Base-by-base conservation (phyloP, 2,113 vertebrate genomes). In the Etheostoma cragini region DNA sequence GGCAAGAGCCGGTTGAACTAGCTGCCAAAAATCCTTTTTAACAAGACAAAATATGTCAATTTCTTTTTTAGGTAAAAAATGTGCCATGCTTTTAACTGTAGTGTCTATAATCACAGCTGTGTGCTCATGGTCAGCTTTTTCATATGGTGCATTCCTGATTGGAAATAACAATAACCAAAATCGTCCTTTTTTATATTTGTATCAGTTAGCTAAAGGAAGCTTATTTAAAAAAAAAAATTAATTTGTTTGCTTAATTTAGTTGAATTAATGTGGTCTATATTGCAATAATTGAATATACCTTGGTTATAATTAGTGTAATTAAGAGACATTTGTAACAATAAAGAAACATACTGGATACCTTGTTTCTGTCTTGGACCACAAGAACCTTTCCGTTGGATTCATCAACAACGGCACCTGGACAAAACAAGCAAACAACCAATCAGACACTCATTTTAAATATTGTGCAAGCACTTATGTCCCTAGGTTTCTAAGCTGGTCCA, bases 291-390 rank as follows among this genome's bases (percentile, higher is more conserved):
- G 6, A 21, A 17, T 6, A 33, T 13, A 24, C 8, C 19, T 47
- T 38, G 38, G 2, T 38, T 30, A 12, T 3, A 19, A 10, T 21
- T 1, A 54, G 33, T 11, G 47, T 22, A 30, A 35, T 30, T 1
- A 11, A 62, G n/a, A 17, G 42, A 19, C 22, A 1, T 10, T 47
- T 15, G 6, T 26, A 22, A 45, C 17, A 42, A 24, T n/a, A 1
- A 47, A 38, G 35, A 16, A 15, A 78, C 0, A 21, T 1, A 42
- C 38, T 42, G 38, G 10, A 0, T 89, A 98, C 98, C 96, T 96
- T 98, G 88, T 98, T 97, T 91, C 90, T 96, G 92, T 99, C 98
- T 88, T 99, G 98, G 69, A 99, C 95, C 1, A 98, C 97, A n/a
- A 99, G 87, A 83, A 99, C 96, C 88, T 96, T 98, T 52, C 96